phyloP scores from a whole-genome alignment of 2,113 vertebrate species.

The Melanocharis versteri region DNA sequence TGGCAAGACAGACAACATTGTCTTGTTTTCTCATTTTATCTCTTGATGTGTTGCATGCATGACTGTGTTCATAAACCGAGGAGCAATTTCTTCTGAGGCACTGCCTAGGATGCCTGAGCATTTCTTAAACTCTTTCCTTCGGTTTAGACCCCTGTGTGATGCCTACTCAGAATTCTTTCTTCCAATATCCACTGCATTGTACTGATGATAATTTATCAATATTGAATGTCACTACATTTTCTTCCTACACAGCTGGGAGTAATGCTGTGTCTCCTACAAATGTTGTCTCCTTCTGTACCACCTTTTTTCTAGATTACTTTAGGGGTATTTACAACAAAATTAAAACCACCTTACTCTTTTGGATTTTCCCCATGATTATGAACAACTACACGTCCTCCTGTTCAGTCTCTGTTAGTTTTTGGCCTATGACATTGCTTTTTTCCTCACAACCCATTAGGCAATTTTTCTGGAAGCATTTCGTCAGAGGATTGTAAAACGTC shows the following conservation, averaged over 20 bases:
- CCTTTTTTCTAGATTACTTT: neutral
- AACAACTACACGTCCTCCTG: rapidly evolving
- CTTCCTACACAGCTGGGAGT: neutral
- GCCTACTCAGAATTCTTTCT: neutral
- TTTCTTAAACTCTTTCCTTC: neutral
- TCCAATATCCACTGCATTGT: neutral
- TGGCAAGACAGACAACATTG: neutral
- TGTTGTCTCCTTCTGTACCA: neutral
- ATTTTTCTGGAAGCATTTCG: neutral
- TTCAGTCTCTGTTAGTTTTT: neutral
- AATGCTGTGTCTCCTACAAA: neutral
- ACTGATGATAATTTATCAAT: neutral
- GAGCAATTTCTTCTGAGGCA: neutral
- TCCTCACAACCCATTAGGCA: neutral
- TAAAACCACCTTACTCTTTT: neutral
- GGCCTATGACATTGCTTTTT: neutral
- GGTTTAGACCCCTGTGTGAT: neutral
- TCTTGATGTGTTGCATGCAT: neutral
- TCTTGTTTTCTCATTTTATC: neutral
- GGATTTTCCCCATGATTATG: neutral
- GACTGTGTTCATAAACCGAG: neutral
- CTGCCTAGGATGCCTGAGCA: neutral
- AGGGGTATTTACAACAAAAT: neutral
- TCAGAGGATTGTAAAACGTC: neutral
- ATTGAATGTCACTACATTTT: neutral